Conservation (phyloP, 2,797 vertebrate species). For the Gadopsis marmoratus region DNA sequence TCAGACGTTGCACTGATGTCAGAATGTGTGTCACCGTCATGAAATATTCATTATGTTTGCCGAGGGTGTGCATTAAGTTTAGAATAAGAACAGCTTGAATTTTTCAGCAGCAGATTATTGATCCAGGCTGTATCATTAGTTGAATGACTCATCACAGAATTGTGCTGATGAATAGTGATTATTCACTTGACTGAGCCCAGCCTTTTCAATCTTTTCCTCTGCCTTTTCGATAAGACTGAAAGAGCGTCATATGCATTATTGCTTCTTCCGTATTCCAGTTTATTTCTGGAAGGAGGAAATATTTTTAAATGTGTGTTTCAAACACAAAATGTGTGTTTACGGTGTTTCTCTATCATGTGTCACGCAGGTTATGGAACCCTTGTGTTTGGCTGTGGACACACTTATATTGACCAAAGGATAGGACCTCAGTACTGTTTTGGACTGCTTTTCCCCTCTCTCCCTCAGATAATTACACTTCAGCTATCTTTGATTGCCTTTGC, state of each 20-base stretch:
- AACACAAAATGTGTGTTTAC: not conserved
- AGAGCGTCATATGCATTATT: not conserved
- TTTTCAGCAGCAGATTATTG: slow-evolving; percentile 52
- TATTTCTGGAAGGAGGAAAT: not conserved
- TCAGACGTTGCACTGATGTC: slow-evolving; percentile 30
- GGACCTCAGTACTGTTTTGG: slow-evolving; percentile 31
- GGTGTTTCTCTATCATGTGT: slow-evolving; percentile 10
- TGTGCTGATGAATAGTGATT: slow-evolving; percentile 63
- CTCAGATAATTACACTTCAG: slow-evolving; percentile 67
- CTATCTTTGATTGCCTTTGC: slow-evolving; percentile 63
- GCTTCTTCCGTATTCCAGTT: not conserved
- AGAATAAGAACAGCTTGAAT: slow-evolving; percentile 46
- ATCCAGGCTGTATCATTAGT: slow-evolving; percentile 55
- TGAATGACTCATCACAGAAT: slow-evolving; percentile 59
- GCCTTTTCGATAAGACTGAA: not conserved
- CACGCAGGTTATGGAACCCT: slow-evolving; percentile 8
- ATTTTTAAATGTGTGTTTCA: slow-evolving; percentile 3
- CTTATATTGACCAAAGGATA: slow-evolving; percentile 30
- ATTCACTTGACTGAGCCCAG: slow-evolving; percentile 33
- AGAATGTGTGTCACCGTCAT: slow-evolving; percentile 34
- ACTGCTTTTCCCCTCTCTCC: slow-evolving; percentile 6
- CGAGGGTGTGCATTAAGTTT: slow-evolving; percentile 35
- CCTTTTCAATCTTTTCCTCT: slow-evolving; percentile 11
- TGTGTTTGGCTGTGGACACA: slow-evolving; percentile 19
- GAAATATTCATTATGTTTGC: slow-evolving; percentile 58